Evolutionary conservation across 2,797 vertebrate genomes (phyloP), one percentile per base, ranked within the genome.

Genomic region (Amblyopsis hoosieri): DNA sequence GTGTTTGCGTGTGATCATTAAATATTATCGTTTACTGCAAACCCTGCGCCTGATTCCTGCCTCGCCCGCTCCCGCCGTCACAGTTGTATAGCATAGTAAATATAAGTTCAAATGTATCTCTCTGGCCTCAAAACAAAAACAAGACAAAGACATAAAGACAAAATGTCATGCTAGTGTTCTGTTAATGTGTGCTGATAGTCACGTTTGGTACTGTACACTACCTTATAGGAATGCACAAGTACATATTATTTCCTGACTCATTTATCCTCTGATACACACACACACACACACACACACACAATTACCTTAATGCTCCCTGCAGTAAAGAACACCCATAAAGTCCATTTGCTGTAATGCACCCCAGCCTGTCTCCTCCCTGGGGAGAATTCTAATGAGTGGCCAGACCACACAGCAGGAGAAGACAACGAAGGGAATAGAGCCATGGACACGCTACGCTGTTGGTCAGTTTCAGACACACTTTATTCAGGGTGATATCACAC

Each of bases 251-350:
- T 52, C 45, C 69, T 69, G 62, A 47, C 48, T 47, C 60, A 45
- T 71, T 64, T 74, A 69, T 46, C 60, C 64, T 70, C 64, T 54
- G 66, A 14, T 47, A 62, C 55, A 60, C 62, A 66, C 49, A 48
- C 60, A 57, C 60, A 61, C 50, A 13, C 50, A 1, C 37, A 71
- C 3, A 0, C 75, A 19, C 64, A 77, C 78, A 88, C 90, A 92
- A 92, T 94, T 91, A 91, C 79, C 81, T 89, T 93, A 93, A 93
- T 93, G 92, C 82, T 83, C 76, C 71, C 76, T 69, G 74, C 86
- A 78, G 82, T 87, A 89, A 88, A 88, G 86, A 90, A 84, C 80
- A 86, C 73, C 87, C 87, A 82, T 89, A 90, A 90, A 91, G 90
- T 87, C 89, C 79, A 92, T 93, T 92, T 91, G 83, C 87, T 55